Evolutionary conservation across 1,140 invertebrate genomes (phyloP), one percentile per base, ranked within the genome.

Genomic region (Radopholus similis): DNA sequence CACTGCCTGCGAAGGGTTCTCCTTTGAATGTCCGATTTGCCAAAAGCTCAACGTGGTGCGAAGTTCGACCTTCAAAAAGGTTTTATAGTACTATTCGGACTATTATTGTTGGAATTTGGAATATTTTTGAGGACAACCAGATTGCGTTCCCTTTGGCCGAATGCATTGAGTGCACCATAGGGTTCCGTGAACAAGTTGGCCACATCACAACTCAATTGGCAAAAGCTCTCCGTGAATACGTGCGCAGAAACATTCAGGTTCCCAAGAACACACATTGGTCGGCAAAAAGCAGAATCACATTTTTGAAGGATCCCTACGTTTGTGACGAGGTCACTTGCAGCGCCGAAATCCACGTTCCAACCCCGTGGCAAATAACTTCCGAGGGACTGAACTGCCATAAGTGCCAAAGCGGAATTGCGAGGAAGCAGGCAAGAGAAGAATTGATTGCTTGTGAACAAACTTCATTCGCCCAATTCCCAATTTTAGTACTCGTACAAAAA

Each of bases 301-400:
- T 72, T n/a, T 34, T 54, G 32, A 13, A 57, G 66, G 28, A 49
- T 72, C 47, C 66, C 2, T 71, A 56, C 1, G 15, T 60, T 30
- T 71, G 70, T 6, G 70, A 73, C 38, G 66, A 73, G 18, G 8
- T 71, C 26, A 11, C 38, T 11, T 73, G 66, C 32, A 28, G n/a
- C 35, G 35, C 71, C 3, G 42, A 69, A 37, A 34, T 23, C 23
- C 18, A 32, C 11, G n/a, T 74, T 11, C 70, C 67, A 9, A 21
- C 28, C 40, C 51, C 55, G n/a, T 35, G 65, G 8, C 32, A 73
- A 28, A 65, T 30, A 30, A 60, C 35, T 9, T 30, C 35, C 2
- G 58, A 70, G 34, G 49, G 49, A 4, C 49, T 34, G 35, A 26
- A 44, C 18, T 70, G 68, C 26, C 21, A 26, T 8, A 38, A 70